Conservation (phyloP, 2,113 vertebrate genomes). For the Isichthys henryi region DNA sequence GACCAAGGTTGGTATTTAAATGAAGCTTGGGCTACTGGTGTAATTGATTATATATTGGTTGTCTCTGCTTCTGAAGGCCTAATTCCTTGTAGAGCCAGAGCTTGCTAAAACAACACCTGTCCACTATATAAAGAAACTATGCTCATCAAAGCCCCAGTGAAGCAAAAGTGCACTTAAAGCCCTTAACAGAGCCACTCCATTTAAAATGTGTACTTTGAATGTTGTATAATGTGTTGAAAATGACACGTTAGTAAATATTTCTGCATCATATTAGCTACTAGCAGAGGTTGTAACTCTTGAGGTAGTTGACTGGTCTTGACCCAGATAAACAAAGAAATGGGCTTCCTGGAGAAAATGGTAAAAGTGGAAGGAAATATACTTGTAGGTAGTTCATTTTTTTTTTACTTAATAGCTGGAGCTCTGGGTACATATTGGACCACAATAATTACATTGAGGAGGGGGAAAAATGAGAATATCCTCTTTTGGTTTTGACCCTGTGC, state of each 20-base stretch:
- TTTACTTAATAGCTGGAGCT: not conserved
- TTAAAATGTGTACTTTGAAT: slow-evolving; percentile 1
- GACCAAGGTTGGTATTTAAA: not conserved
- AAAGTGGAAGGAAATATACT: not conserved
- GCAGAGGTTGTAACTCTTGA: not conserved
- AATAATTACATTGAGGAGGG: not conserved
- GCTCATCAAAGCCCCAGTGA: not conserved
- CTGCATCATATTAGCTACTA: not conserved
- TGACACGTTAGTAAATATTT: not conserved
- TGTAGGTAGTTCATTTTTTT: not conserved
- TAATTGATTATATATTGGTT: not conserved
- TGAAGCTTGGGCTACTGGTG: not conserved
- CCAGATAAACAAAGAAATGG: not conserved
- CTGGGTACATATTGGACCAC: not conserved
- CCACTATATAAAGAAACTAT: not conserved
- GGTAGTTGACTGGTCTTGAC: not conserved
- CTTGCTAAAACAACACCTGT: not conserved
- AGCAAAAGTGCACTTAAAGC: not conserved
- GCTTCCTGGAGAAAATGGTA: not conserved
- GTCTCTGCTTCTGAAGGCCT: not conserved
- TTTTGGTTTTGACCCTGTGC: not conserved
- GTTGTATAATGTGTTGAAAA: not conserved
- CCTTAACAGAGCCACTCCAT: not conserved
- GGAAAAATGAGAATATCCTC: not conserved
- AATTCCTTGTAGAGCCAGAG: not conserved